Evolutionary conservation across 1,140 invertebrate species (phyloP).

Genomic region (Adelges cooleyi): DNA sequence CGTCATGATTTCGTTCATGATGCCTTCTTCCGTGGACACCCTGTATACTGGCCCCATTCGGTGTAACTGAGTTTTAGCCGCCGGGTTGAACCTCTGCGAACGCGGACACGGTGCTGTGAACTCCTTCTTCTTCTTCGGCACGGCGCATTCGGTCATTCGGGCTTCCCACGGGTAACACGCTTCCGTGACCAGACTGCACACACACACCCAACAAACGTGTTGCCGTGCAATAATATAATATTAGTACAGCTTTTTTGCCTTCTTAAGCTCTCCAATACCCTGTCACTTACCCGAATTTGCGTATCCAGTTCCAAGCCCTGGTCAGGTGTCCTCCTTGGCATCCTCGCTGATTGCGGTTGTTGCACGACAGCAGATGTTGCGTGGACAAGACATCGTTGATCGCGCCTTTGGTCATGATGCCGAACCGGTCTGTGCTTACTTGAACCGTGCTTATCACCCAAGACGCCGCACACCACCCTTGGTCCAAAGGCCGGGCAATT

Average conservation of each 20-base stretch:
- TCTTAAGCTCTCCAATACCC: too few relatives aligned
- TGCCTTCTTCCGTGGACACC: constrained; percentile 63
- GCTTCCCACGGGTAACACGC: constrained; percentile 69
- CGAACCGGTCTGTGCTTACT: constrained; percentile 65
- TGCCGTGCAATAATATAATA: neutral
- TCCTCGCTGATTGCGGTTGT: constrained; percentile 58
- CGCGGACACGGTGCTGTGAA: constrained; percentile 38
- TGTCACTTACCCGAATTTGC: constrained; percentile 60
- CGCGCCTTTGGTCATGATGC: constrained; percentile 66
- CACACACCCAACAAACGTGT: neutral
- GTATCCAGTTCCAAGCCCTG: constrained; percentile 77
- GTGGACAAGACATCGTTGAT: constrained; percentile 60
- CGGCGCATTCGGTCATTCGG: constrained; percentile 45
- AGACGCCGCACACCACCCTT: constrained; percentile 79
- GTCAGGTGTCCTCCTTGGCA: constrained; percentile 82
- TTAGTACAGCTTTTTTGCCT: neutral
- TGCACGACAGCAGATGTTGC: constrained; percentile 78
- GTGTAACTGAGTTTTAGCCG: constrained; percentile 47
- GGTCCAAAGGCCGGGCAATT: constrained; percentile 65
- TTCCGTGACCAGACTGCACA: constrained; percentile 61
- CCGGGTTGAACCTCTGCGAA: constrained; percentile 42
- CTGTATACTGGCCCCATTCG: constrained; percentile 75
- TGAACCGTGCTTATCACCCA: constrained; percentile 82
- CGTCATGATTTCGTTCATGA: constrained; percentile 80
- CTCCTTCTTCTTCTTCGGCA: constrained; percentile 39